Percentiles rank a stretch among this genome's conserved stretches.
Evolutionary conservation across 2,113 vertebrate species (phyloP).

Genomic region (Amphiprion ocellaris): DNA sequence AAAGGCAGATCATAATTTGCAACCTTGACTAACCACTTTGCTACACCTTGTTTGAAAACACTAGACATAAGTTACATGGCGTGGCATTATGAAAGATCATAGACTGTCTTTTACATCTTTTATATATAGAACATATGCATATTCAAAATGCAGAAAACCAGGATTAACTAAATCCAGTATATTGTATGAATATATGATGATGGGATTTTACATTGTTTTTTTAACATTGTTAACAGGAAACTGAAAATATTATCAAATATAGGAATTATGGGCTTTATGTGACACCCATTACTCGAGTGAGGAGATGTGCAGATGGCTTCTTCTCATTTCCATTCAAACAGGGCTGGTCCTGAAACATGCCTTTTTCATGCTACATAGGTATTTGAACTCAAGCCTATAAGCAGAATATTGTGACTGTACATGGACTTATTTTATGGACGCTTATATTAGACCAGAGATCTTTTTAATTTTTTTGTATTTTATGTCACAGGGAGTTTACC

Average conservation of each 20-base stretch:
- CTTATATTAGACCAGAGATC: neutral
- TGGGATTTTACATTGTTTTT: neutral
- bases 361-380: slow-evolving; percentile 13
- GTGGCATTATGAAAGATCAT: neutral
- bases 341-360: neutral
- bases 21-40: neutral
- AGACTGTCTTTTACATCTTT: too few species aligned
- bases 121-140: neutral
- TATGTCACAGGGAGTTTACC: neutral
- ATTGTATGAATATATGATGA: neutral
- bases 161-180: neutral
- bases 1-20: slow-evolving; percentile 1
- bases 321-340: neutral
- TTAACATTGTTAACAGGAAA: slow-evolving; percentile 9
- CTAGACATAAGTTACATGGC: neutral
- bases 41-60: slow-evolving; percentile 6
- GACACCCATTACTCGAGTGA: neutral
- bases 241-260: too few species aligned
- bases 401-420: slow-evolving; percentile 5
- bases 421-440: slow-evolving; percentile 8
- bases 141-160: neutral
- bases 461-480: neutral
- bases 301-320: too few species aligned
- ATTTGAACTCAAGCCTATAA: slow-evolving; percentile 34
- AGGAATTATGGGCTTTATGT: neutral